Percentiles rank a stretch among this genome's conserved stretches.
Conservation (phyloP, 2,113 vertebrate genomes). For the Piaya cayana region DNA sequence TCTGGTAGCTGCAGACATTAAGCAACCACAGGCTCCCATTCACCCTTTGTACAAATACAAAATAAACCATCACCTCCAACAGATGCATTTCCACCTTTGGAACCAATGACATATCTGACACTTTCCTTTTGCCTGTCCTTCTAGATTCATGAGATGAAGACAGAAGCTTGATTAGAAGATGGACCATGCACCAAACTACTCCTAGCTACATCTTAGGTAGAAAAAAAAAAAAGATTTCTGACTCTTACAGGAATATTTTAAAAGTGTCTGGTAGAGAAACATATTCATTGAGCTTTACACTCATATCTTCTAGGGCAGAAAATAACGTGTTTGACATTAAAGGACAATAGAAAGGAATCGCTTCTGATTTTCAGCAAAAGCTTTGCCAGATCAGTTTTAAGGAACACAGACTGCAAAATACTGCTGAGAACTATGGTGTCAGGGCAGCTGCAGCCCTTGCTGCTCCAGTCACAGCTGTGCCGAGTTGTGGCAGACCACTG, state of each 20-base stretch:
- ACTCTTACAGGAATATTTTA: not conserved
- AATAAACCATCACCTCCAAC: not conserved
- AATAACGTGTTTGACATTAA: not conserved
- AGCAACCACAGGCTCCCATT: not conserved
- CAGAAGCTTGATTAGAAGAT: not conserved
- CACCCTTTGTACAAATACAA: not conserved
- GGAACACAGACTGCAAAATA: not conserved
- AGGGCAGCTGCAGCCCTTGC: not conserved
- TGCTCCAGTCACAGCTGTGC: not conserved
- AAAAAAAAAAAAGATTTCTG: not conserved
- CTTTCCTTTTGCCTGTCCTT: not conserved
- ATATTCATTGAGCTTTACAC: not conserved
- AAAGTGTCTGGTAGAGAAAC: not conserved
- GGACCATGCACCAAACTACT: not conserved
- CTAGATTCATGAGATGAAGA: accelerated
- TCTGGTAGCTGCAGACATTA: not conserved
- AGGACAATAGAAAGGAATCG: not conserved
- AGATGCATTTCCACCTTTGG: accelerated
- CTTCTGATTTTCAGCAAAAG: not conserved
- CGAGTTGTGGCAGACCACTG: not conserved
- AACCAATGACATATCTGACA: accelerated
- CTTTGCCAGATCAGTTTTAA: not conserved
- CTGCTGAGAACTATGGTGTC: not conserved
- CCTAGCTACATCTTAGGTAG: not conserved
- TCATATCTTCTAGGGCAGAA: not conserved